These are phyloP conservation scores for Caenorhabditis sp. DNA, from an alignment of 2,888 invertebrate species.

Conservation along the genomic window DNA sequence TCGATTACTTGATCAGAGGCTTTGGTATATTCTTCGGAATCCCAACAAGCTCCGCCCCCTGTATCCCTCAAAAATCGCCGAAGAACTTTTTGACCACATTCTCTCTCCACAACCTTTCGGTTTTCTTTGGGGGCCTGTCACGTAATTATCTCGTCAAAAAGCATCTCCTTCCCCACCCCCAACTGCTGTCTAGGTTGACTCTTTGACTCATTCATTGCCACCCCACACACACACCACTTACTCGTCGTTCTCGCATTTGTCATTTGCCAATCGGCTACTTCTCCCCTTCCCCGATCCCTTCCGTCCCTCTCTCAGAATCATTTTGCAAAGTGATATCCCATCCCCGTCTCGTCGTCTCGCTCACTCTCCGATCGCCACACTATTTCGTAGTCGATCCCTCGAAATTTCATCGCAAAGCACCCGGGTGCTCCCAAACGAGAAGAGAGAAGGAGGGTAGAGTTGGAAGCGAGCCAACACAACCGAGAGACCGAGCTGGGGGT, in stretches of 20 bases:
- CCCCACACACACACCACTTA: slow-evolving; percentile 4
- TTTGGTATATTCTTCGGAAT: no score
- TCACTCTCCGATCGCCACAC: slow-evolving; percentile 19
- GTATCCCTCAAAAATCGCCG: background rate
- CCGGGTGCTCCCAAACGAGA: background rate
- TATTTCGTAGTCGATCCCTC: slow-evolving; percentile 9
- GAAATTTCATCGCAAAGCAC: slow-evolving; percentile 19
- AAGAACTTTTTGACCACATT: slow-evolving; percentile 29
- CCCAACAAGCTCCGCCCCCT: background rate
- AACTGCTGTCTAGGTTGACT: slow-evolving; percentile 40
- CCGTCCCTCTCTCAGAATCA: background rate
- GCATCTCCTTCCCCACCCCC: background rate
- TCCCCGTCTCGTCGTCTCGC: slow-evolving; percentile 24
- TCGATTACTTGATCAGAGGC: no score
- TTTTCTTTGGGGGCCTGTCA: slow-evolving; percentile 18
- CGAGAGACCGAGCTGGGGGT: slow-evolving; percentile 29
- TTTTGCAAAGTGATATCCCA: slow-evolving; percentile 31
- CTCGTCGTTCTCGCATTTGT: slow-evolving; percentile 20
- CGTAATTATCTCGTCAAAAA: slow-evolving; percentile 56
- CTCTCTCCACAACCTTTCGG: slow-evolving; percentile 2
- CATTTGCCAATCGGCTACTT: slow-evolving; percentile 28
- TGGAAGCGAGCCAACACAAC: slow-evolving; percentile 9
- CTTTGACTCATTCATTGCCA: slow-evolving; percentile 34
- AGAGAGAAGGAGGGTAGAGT: background rate
- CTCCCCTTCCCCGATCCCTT: background rate